Evolutionary conservation across 2,797 vertebrate genomes (phyloP), one percentile per base, ranked within the genome.

Genomic region (Hippocampus kuda): DNA sequence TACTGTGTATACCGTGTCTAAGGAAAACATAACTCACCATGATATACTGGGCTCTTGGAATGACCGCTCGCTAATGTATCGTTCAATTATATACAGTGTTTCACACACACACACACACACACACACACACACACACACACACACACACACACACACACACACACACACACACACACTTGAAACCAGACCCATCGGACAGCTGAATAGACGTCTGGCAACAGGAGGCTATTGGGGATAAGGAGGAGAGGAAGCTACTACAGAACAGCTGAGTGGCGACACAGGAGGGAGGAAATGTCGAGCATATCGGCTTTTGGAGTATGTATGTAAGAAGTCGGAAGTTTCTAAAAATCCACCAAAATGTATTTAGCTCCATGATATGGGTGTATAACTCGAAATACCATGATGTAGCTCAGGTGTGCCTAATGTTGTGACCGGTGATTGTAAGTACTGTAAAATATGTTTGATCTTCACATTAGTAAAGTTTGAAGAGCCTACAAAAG

Each of bases 121-220:
- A 46, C 42, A 27, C 10, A 20, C 26, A 53, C 7, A 11, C 48
- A 34, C 48, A 38, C 66, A 63, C 76, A 75, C 78, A 74, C 61
- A 27, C 54, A n/a, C 67, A 57, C 66, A 54, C 61, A 44, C 59
- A 67, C 53, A 68, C 68, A 48, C 41, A 46, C 44, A 27, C 10
- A 20, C 26, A 53, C 7, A 11, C 48, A n/a, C 48, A 38, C 66
- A 65, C 76, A 75, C 78, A 75, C 72, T 72, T 86, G 89, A 89
- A 89, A 88, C 79, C 60, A 70, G 84, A 89, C 46, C 70, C 68
- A 61, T 38, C 49, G 60, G 74, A 89, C 91, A 92, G 90, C 91
- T 91, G 91, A 88, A 71, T 72, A 1, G 51, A 77, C 75, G 77
- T 61, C 64, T 56, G 70, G 73, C 68, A 73, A 72, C 66, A 68